These are phyloP conservation scores for Gambusia holbrooki DNA, from an alignment of 2,113 vertebrate species.

Conservation along the genomic window DNA sequence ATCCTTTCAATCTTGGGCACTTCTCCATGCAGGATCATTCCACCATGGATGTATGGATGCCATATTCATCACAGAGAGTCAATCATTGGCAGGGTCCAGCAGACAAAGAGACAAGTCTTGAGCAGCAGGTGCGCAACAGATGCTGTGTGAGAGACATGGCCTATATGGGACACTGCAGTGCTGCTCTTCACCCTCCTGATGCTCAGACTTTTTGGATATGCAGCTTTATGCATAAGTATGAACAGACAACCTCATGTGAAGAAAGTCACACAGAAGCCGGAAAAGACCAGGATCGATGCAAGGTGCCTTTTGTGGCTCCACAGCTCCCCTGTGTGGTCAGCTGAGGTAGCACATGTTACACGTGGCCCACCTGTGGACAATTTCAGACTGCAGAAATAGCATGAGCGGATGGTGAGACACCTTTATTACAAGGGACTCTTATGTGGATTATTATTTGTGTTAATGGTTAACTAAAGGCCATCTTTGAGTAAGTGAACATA, in stretches of 20 bases:
- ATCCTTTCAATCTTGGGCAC: background rate
- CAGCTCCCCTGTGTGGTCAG: conserved; percentile 73
- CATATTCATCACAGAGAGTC: conserved; percentile 6
- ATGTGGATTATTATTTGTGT: background rate
- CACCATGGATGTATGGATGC: background rate
- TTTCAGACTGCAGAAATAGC: too few species aligned
- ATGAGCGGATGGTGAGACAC: background rate
- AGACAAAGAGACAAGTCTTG: conserved; percentile 30
- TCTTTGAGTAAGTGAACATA: background rate
- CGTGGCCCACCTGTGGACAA: background rate
- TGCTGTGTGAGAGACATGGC: conserved; percentile 48
- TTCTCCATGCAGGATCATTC: background rate
- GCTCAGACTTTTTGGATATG: conserved; percentile 25
- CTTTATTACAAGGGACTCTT: background rate
- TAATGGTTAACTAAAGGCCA: background rate
- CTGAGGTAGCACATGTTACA: conserved; percentile 33
- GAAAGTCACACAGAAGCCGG: conserved; percentile 22
- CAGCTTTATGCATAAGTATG: conserved; percentile 61
- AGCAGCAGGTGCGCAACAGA: conserved; percentile 73
- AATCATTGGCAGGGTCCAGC: conserved; percentile 42
- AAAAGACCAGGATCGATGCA: conserved; percentile 3
- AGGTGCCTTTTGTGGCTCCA: conserved; percentile 49
- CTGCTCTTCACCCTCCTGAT: conserved; percentile 44
- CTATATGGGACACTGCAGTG: conserved; percentile 49
- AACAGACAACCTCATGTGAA: conserved; percentile 28